These are phyloP conservation scores for Agriopis leucophaearia DNA, from an alignment of 2,888 invertebrate genomes.

Conservation along the genomic window DNA sequence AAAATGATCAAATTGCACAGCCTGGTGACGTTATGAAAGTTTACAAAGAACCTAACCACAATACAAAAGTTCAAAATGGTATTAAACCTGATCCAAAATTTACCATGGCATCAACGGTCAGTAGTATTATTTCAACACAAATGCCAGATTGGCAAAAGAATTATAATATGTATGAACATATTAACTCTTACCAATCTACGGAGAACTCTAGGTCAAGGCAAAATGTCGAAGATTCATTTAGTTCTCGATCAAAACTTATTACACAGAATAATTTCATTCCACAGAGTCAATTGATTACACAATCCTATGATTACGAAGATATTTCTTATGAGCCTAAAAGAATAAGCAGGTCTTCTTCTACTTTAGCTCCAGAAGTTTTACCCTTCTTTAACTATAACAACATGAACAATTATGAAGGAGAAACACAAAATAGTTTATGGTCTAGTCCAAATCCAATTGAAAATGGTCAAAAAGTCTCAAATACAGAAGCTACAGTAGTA, in stretches of 20 bases:
- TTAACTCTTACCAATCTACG: constrained; percentile 14
- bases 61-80: constrained; percentile 27
- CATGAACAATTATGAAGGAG: constrained; percentile 23
- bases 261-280: constrained; percentile 64
- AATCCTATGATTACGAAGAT: constrained; percentile 68
- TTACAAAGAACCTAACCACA: constrained; percentile 36
- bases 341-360: constrained; percentile 44
- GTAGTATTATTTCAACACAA: constrained; percentile 28
- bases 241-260: constrained; percentile 58
- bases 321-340: constrained; percentile 48
- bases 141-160: constrained; percentile 35
- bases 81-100: constrained; percentile 16
- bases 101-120: constrained; percentile 28
- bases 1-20: constrained; percentile 45
- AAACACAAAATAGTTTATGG: constrained; percentile 37
- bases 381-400: constrained; percentile 25
- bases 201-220: constrained; percentile 30
- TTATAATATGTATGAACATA: constrained; percentile 26
- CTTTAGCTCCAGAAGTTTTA: constrained; percentile 38
- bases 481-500: constrained; percentile 48
- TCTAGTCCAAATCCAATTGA: constrained; percentile 43
- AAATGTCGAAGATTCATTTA: constrained; percentile 39
- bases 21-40: constrained; percentile 28
- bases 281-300: constrained; percentile 65
- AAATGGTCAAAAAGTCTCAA: constrained; percentile 48